Evolutionary conservation across 2,113 vertebrate genomes (phyloP).

Genomic region (Halcyon senegalensis): DNA sequence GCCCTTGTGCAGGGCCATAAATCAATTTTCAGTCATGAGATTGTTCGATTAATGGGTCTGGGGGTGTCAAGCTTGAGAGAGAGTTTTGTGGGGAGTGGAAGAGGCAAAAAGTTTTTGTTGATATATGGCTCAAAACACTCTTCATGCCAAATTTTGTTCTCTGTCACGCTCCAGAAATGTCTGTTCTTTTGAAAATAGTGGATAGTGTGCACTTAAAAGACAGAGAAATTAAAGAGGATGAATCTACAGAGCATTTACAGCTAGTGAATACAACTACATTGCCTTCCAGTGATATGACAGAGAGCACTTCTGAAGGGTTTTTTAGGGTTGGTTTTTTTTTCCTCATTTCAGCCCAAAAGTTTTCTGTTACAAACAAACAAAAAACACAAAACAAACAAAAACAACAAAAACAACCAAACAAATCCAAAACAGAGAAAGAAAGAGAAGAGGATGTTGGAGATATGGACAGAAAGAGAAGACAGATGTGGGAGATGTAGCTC

Average conservation of each 20-base stretch:
- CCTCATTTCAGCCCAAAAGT: not conserved
- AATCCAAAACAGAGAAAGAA: not conserved
- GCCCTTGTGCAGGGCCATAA: not conserved
- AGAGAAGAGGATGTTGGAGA: not conserved
- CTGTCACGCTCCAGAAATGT: constrained; percentile 1
- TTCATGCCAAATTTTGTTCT: constrained; percentile 3
- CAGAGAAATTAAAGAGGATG: constrained; percentile 44
- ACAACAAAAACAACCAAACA: not conserved
- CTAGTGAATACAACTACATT: not conserved
- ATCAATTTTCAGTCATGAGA: not conserved
- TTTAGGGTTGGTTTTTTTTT: not conserved
- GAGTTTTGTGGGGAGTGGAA: not conserved
- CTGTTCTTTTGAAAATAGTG: constrained; percentile 25
- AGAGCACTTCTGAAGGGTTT: not conserved
- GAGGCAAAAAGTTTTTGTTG: not conserved
- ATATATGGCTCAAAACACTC: not conserved
- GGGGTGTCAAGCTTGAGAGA: not conserved
- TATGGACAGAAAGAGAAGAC: not conserved
- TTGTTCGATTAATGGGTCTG: not conserved
- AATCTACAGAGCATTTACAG: constrained; percentile 7
- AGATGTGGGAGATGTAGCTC: not conserved
- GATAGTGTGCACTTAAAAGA: constrained; percentile 10
- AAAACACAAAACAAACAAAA: not conserved
- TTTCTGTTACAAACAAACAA: not conserved
- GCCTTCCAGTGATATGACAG: not conserved